phyloP scores from a whole-genome alignment of 2,113 vertebrate genomes.

The Crocuta crocuta region DNA sequence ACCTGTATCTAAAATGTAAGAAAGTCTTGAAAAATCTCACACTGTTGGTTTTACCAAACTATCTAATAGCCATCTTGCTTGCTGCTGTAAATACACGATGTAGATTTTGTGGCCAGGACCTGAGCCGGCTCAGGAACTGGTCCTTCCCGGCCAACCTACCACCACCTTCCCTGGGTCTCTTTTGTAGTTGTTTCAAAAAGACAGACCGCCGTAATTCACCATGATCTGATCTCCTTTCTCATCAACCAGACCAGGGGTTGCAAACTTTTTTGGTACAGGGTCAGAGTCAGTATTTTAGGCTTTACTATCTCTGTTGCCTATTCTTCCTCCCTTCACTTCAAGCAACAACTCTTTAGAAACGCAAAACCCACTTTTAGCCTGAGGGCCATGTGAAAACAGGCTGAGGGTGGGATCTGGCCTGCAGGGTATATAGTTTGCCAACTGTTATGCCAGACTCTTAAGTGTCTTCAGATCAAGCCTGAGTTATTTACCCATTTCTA shows the following conservation, averaged over 20 bases:
- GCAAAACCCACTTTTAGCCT: not conserved
- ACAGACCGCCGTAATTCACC: not conserved
- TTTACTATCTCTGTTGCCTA: not conserved
- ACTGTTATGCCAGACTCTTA: not conserved
- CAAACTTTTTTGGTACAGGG: not conserved
- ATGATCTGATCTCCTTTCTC: not conserved
- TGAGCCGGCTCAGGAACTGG: slow-evolving; percentile 77
- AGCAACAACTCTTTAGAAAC: not conserved
- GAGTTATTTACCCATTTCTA: not conserved
- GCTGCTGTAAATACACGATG: slow-evolving; percentile 65
- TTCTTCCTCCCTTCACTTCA: not conserved
- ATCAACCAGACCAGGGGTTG: not conserved
- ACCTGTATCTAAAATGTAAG: not conserved
- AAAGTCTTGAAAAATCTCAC: not conserved
- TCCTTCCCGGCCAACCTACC: not conserved
- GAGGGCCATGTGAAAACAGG: not conserved
- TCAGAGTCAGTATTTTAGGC: not conserved
- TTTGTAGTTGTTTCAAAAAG: not conserved
- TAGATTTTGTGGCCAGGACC: slow-evolving; percentile 50
- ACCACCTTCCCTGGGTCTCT: not conserved
- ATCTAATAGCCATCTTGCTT: slow-evolving; percentile 72
- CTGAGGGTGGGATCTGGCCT: not conserved
- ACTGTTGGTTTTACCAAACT: not conserved
- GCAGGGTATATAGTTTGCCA: not conserved
- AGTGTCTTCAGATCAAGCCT: not conserved